Percentiles rank a stretch among this genome's conserved stretches.
These are phyloP conservation scores for Syngnathus typhle DNA, from an alignment of 2,113 vertebrate genomes.

Conservation along the genomic window DNA sequence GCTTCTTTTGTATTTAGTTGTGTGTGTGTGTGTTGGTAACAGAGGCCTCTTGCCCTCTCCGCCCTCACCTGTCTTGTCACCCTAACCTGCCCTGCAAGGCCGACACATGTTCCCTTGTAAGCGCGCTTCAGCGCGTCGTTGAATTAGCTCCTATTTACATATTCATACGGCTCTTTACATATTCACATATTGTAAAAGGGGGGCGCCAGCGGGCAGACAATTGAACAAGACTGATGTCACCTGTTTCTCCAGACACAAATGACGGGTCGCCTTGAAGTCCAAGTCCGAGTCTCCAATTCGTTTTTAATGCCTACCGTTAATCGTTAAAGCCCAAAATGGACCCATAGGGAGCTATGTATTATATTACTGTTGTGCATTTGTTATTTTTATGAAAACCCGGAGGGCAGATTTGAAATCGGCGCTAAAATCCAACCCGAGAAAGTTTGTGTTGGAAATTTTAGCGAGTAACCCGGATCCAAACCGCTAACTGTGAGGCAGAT, in stretches of 20 bases:
- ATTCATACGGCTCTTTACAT: constrained; percentile 57
- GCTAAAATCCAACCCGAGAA: too few species aligned
- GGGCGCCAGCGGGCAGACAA: constrained; percentile 17
- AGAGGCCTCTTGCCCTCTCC: constrained; percentile 38
- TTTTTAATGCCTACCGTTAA: neutral
- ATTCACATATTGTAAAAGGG: constrained; percentile 51
- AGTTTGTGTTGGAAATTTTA: too few species aligned
- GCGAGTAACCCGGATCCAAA: too few species aligned
- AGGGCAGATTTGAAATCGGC: too few species aligned
- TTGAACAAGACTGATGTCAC: neutral
- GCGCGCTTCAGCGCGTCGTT: constrained; percentile 38
- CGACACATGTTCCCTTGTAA: constrained; percentile 64
- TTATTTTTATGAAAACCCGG: neutral
- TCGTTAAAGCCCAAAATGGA: neutral
- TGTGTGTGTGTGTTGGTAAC: constrained; percentile 12
- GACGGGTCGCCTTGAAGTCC: neutral
- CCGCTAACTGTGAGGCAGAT: neutral
- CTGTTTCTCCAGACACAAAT: neutral
- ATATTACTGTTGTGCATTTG: too few species aligned
- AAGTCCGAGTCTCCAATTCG: neutral
- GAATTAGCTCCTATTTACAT: constrained; percentile 62
- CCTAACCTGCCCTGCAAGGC: constrained; percentile 58
- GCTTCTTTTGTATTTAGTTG: too few species aligned
- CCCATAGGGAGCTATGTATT: too few species aligned
- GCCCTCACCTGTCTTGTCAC: constrained; percentile 60